phyloP scores from a whole-genome alignment of 2,888 invertebrate genomes.

The Acrobasis suavella region DNA sequence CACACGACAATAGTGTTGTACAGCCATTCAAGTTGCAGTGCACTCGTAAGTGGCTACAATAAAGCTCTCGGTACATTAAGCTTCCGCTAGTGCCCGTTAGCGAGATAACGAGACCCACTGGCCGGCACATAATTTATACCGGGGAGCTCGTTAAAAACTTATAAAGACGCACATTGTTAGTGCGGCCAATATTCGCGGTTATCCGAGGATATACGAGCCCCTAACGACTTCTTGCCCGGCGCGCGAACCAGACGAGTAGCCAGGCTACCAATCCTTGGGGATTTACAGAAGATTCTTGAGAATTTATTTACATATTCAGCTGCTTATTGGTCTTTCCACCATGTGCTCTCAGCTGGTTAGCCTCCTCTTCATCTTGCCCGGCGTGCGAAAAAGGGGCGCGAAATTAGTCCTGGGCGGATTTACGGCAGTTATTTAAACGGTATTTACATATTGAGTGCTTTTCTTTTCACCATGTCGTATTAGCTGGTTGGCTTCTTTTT shows the following conservation, averaged over 20 bases:
- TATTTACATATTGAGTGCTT: no score
- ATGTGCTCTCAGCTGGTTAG: no score
- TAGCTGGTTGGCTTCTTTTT: no score
- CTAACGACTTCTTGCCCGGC: conserved; percentile 65
- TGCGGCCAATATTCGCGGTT: conserved; percentile 78
- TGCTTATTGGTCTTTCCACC: no score
- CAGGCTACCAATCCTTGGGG: no score
- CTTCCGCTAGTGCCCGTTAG: conserved; percentile 79
- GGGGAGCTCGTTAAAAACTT: conserved; percentile 83
- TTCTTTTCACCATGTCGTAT: no score
- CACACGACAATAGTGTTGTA: conserved; percentile 38
- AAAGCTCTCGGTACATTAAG: conserved; percentile 81
- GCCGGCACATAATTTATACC: conserved; percentile 81
- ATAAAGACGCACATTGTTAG: conserved; percentile 83
- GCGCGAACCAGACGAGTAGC: conserved; percentile 28
- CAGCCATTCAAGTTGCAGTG: conserved; percentile 42
- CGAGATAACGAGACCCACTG: conserved; percentile 81
- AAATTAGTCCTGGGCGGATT: no score
- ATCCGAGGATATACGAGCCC: conserved; percentile 69
- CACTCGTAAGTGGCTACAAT: conserved; percentile 78
- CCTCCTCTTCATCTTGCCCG: no score
- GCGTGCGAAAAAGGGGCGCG: no score
- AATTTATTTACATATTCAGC: no score
- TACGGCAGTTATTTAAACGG: no score
- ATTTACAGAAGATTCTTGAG: no score